Base-by-base conservation (phyloP, 2,888 invertebrate species). In the Stenodema calcarata region DNA sequence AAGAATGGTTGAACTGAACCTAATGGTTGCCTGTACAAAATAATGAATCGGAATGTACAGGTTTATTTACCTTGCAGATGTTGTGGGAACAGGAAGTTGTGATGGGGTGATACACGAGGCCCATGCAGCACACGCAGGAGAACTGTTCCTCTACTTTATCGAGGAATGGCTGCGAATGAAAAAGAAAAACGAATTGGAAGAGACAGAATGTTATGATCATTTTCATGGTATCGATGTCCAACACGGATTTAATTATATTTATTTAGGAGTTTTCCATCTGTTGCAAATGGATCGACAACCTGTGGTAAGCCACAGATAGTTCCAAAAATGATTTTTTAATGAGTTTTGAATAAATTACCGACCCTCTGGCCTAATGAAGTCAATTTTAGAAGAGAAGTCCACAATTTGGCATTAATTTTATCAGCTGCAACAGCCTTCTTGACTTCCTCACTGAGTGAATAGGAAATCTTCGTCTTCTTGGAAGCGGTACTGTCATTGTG, bases 121-220 rank as follows among this genome's bases (percentile, higher is more conserved):
- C 95, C 90, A 95, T 95, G 90, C 96, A 97, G 89, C 95, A 95
- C 79, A 95, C 94, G 90, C 97, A 97, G n/a, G 93, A 92, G 90
- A 96, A 96, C 83, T 92, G 90, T 89, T 94, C 93, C 87, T 93
- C 92, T 1, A 96, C 93, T 88, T 93, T 93, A 23, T 93, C 92
- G 16, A 95, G 91, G 90, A 95, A 95, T 87, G 92, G 92, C 93
- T 92, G 90, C 9, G 0, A 78, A n/a, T 0, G 2, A 4, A 86
- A 28, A 78, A 16, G n/a, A 84, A 35, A 30, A 41, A 11, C 18
- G 12, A 23, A 79, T 47, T 73, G 14, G 0, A 90, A 86, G 14
- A 85, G 0, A 69, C 23, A 75, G n/a, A 76, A 12, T 0, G 30
- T 62, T 42, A 35, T 23, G 28, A 23, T 28, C 69, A n/a, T n/a